Conservation (phyloP, 2,888 invertebrate genomes). For the Machimus atricapillus region DNA sequence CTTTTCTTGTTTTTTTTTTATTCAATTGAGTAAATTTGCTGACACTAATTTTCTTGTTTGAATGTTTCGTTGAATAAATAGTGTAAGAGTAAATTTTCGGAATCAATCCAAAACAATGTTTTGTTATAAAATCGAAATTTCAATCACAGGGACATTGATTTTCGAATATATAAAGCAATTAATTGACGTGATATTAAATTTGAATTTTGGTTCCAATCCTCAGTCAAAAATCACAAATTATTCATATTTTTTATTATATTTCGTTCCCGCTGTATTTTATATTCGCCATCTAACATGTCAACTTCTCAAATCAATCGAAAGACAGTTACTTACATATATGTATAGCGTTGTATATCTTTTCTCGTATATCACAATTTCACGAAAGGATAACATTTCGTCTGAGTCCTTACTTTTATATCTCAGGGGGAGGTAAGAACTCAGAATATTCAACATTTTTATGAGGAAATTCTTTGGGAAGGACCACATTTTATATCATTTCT, state of each 20-base stretch:
- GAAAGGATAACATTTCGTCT: neutral
- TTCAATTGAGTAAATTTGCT: constrained; percentile 21
- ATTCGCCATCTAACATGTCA: neutral
- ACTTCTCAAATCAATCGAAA: neutral
- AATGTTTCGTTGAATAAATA: neutral
- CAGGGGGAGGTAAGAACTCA: neutral
- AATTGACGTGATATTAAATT: neutral
- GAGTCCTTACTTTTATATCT: neutral
- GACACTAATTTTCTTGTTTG: neutral
- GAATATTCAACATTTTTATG: neutral
- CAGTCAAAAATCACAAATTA: neutral
- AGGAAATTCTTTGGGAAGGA: neutral
- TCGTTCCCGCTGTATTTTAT: neutral
- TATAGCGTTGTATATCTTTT: neutral
- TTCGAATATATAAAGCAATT: neutral
- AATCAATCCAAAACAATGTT: neutral
- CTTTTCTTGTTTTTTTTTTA: neutral
- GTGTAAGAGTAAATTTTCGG: neutral
- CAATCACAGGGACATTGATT: neutral
- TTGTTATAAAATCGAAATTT: neutral
- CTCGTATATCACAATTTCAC: neutral
- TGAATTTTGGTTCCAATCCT: neutral
- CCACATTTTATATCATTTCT: neutral
- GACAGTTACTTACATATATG: neutral
- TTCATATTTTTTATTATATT: neutral